These are phyloP conservation scores for Euproctis similis DNA, from an alignment of 2,888 invertebrate genomes.

Conservation along the genomic window DNA sequence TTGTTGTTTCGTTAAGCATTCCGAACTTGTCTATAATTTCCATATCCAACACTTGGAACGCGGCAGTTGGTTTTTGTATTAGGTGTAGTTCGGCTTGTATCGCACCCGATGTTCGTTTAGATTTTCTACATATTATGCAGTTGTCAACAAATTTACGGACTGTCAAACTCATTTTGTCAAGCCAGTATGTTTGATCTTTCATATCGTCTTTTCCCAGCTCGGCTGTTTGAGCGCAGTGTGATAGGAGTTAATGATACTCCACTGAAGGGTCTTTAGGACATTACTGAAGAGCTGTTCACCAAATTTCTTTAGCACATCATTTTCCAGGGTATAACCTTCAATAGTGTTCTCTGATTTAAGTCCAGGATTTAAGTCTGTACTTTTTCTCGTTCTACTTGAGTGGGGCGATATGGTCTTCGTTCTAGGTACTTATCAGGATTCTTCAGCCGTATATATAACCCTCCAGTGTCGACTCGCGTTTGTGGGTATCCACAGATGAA, in stretches of 20 bases:
- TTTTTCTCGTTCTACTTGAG: conserved; percentile 22
- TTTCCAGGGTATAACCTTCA: neutral
- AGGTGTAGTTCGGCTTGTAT: conserved; percentile 5
- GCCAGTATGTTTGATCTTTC: conserved; percentile 7
- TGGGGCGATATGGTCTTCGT: conserved; percentile 16
- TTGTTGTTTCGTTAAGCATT: conserved; percentile 4
- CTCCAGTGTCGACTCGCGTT: too few relatives aligned
- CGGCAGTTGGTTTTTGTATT: conserved; percentile 11
- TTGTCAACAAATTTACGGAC: conserved; percentile 22
- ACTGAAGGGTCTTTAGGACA: neutral
- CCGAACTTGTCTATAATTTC: conserved; percentile 19
- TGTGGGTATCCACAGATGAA: too few relatives aligned
- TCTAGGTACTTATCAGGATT: too few relatives aligned
- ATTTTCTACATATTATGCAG: conserved; percentile 27
- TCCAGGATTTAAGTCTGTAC: too few relatives aligned
- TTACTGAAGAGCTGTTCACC: neutral
- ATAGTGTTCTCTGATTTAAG: too few relatives aligned
- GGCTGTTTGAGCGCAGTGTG: conserved; percentile 12
- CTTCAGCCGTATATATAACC: too few relatives aligned
- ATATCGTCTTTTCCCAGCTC: conserved; percentile 1
- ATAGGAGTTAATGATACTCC: conserved; percentile 10
- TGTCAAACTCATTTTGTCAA: conserved; percentile 22
- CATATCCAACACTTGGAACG: conserved; percentile 16
- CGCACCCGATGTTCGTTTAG: conserved; percentile 17
- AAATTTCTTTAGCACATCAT: neutral